Evolutionary conservation across 2,797 vertebrate species (phyloP), one percentile per base, ranked within the genome.

Genomic region (Hoplostethus atlanticus): DNA sequence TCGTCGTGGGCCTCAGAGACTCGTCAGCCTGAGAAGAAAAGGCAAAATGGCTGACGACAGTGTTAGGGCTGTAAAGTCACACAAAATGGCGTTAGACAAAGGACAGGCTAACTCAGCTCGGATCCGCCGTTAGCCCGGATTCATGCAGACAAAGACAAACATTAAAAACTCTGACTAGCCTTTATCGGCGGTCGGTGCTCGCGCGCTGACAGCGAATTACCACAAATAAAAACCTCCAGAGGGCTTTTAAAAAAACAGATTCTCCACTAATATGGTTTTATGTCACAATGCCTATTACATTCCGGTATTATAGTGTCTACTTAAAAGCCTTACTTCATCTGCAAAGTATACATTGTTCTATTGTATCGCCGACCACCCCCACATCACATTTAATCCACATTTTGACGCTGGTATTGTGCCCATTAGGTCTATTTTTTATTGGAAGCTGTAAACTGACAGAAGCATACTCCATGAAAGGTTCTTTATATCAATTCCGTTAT

Each of bases 61-160:
- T 80, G 55, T 78, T 75, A 36, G 59, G 21, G 65, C 69, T 57
- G 58, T 53, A 53, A 83, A 90, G 73, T 82, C 65, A 77, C 86
- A 93, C 93, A 95, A 95, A 94, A 95, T 95, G 94, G 93, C 93
- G 94, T 89, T 88, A 90, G 80, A 89, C 82, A 91, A 91, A 91
- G 84, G 78, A 81, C 76, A 57, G 61, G 25, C 67, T 21, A 5
- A 38, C 16, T 40, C 4, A 51, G 21, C 30, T 38, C 62, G 12
- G 9, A 44, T 30, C 6, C 46, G 17, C 30, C 42, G 31, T 7
- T 42, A 38, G 9, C 17, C 30, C 47, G 12, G 10, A 28, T 55
- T 15, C 5, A 5, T 16, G 40, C 28, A 1, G 21, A 71, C 48
- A 42, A n/a, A 71, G 15, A 53, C 15, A 12, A 53, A 15, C 34